Percentiles rank a stretch among this genome's conserved stretches.
phyloP scores from a whole-genome alignment of 1,140 invertebrate species.

The Euura lappo region DNA sequence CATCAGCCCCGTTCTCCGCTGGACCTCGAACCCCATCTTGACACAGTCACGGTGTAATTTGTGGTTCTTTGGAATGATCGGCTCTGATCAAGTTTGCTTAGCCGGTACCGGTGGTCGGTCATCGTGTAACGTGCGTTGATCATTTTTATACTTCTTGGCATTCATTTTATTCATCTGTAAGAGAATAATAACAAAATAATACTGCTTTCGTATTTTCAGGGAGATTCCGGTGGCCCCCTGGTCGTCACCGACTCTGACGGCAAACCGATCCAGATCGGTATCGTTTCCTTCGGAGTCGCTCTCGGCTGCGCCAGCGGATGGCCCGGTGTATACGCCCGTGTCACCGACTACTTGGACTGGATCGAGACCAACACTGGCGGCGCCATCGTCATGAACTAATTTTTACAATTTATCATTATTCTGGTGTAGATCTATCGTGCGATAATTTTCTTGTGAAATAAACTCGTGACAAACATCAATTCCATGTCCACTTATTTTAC shows the following conservation, averaged over 20 bases:
- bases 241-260: slow-evolving; percentile 51
- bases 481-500: too few species aligned
- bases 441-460: too few species aligned
- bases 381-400: not conserved
- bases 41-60: slow-evolving; percentile 41
- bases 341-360: slow-evolving; percentile 66
- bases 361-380: slow-evolving; percentile 53
- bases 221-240: slow-evolving; percentile 64
- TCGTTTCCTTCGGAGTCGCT: slow-evolving; percentile 63
- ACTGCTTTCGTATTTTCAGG: slow-evolving; percentile 33
- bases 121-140: slow-evolving; percentile 35
- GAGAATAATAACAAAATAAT: not conserved
- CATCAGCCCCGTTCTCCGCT: slow-evolving; percentile 43
- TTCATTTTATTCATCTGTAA: not conserved
- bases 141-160: not conserved
- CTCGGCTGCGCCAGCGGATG: slow-evolving; percentile 61
- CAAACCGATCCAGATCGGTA: slow-evolving; percentile 51
- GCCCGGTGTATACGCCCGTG: slow-evolving; percentile 62
- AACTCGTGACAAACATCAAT: too few species aligned
- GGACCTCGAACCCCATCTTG: slow-evolving; percentile 37
- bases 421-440: too few species aligned
- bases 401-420: too few species aligned
- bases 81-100: slow-evolving; percentile 58
- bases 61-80: slow-evolving; percentile 44
- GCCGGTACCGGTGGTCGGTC: slow-evolving; percentile 52